Base-by-base conservation (phyloP, 2,797 vertebrate species). In the Hippopotamyrus pictus region DNA sequence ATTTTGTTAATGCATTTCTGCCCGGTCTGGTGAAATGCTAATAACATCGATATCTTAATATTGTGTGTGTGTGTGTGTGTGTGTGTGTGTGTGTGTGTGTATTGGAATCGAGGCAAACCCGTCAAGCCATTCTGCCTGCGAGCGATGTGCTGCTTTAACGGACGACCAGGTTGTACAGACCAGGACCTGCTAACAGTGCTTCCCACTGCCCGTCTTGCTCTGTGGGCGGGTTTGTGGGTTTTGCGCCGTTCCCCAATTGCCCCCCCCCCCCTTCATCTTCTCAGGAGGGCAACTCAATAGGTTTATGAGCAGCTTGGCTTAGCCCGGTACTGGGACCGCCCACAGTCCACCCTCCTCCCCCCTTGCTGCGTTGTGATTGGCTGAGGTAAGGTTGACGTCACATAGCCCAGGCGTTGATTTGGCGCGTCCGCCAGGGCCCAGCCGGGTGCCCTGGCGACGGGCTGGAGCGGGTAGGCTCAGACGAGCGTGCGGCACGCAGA, bases 301-400 rank as follows among this genome's bases (percentile, higher is more conserved):
- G 37, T 87, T 46, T 59, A 62, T 46, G 86, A 59, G 86, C 11
- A 46, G 53, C 33, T n/a, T 51, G 29, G 54, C 54, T 59, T 46
- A 46, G 53, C 54, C 17, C 2, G 9, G 33, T 82, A 54, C 33
- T 53, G 19, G 46, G 25, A 33, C 11, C n/a, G 22, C 7, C 33
- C n/a, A 29, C 44, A 59, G 19, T 53, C 51, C 59, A 84, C 8
- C 59, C 25, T 2, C 0, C 86, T 53, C 50, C 73, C 57, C 19
- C 79, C 91, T 41, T 44, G 90, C 92, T 90, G 92, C 62, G n/a
- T 92, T 91, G 93, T 92, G 95, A 94, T 92, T 94, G 96, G 95
- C 94, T 95, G 93, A 93, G 93, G 89, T 91, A 90, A 90, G 93
- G 87, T 93, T 96, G 96, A 88, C 95, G 94, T 96, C 96, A 94